phyloP scores from a whole-genome alignment of 2,113 vertebrate species.

The Cyanoramphus novaezelandiae region DNA sequence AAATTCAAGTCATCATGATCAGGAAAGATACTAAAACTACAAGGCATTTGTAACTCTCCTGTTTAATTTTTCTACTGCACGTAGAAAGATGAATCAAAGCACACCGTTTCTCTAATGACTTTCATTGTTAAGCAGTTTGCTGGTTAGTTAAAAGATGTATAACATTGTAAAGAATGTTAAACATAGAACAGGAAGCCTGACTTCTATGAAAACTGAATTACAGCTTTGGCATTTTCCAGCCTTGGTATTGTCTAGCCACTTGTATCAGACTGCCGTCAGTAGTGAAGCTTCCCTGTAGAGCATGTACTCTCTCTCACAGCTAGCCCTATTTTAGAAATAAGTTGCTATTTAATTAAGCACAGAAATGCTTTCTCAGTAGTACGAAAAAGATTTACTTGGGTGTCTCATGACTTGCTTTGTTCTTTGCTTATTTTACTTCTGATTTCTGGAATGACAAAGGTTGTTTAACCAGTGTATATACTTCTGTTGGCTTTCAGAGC shows the following conservation, averaged over 20 bases:
- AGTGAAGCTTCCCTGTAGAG: background rate
- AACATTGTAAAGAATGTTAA: background rate
- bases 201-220: background rate
- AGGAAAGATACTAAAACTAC: background rate
- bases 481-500: background rate
- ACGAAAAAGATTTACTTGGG: background rate
- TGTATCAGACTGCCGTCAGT: background rate
- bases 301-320: rapidly evolving
- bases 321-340: background rate
- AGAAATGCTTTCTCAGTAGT: background rate
- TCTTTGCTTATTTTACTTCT: background rate
- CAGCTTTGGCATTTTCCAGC: background rate
- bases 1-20: background rate
- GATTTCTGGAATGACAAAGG: background rate
- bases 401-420: background rate
- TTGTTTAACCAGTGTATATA: background rate
- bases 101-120: background rate
- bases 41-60: background rate
- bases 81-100: background rate
- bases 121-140: background rate
- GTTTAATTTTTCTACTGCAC: background rate
- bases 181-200: background rate
- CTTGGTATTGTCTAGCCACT: background rate
- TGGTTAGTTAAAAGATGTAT: background rate
- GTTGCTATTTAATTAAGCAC: background rate